phyloP scores from a whole-genome alignment of 2,888 invertebrate species.

The Zhuqinia jingwanae region DNA sequence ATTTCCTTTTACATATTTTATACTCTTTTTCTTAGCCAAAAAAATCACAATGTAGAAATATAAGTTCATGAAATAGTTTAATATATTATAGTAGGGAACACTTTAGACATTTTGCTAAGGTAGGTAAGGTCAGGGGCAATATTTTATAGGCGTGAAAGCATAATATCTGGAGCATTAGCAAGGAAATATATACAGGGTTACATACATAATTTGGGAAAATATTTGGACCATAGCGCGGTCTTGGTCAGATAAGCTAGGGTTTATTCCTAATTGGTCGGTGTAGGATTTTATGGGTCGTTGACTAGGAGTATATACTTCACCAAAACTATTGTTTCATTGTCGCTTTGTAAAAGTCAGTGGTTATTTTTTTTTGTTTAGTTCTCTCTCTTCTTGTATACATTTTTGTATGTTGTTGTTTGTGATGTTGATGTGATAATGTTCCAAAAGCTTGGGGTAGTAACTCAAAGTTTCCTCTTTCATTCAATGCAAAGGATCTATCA shows the following conservation, averaged over 20 bases:
- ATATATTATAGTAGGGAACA: too few relatives aligned
- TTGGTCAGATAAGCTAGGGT: neutral
- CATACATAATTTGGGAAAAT: neutral
- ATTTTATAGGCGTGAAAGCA: too few relatives aligned
- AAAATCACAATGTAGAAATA: neutral
- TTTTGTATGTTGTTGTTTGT: conserved; percentile 15
- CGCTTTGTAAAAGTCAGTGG: conserved; percentile 15
- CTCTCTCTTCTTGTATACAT: conserved; percentile 13
- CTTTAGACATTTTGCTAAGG: too few relatives aligned
- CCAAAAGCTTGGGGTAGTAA: conserved; percentile 65
- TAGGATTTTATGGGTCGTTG: neutral
- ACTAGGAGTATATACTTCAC: neutral
- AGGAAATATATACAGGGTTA: too few relatives aligned
- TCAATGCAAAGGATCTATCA: conserved; percentile 63
- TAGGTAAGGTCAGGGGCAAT: too few relatives aligned
- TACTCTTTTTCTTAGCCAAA: conserved; percentile 16
- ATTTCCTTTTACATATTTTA: conserved; percentile 47
- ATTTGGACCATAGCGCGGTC: neutral
- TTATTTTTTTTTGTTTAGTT: conserved; percentile 42
- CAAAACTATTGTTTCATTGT: neutral
- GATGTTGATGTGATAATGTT: conserved; percentile 46
- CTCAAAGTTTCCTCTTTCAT: conserved; percentile 71
- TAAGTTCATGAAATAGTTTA: too few relatives aligned
- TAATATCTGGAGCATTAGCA: too few relatives aligned
- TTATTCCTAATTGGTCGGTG: too few relatives aligned